phyloP scores from a whole-genome alignment of 2,113 vertebrate genomes.

The Nicator chloris region DNA sequence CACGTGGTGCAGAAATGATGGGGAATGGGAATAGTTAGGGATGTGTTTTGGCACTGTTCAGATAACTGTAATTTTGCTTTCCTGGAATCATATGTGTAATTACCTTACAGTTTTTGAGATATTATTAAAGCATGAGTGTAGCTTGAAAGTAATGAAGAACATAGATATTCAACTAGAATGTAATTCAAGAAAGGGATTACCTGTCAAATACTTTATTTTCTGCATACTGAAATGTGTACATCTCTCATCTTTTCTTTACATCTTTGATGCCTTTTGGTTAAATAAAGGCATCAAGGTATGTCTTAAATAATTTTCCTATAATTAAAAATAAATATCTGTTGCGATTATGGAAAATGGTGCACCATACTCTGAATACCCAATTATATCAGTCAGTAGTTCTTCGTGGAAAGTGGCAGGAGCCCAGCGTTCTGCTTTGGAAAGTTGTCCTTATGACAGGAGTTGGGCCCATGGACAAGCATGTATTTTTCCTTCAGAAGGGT shows the following conservation, averaged over 20 bases:
- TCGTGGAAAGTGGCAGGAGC: neutral
- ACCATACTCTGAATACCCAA: neutral
- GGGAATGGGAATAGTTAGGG: neutral
- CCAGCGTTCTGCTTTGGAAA: neutral
- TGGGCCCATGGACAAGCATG: neutral
- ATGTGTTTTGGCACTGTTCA: neutral
- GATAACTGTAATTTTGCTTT: neutral
- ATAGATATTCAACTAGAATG: neutral
- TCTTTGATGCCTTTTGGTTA: neutral
- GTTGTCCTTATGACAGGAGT: neutral
- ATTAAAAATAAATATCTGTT: neutral
- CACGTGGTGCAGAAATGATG: neutral
- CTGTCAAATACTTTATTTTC: neutral
- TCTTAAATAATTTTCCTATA: neutral
- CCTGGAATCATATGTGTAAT: neutral
- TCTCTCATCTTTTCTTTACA: neutral
- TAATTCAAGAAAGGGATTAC: neutral
- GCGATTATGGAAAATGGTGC: neutral
- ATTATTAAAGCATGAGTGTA: neutral
- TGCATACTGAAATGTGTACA: neutral
- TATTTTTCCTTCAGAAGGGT: neutral
- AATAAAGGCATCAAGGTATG: fast-evolving
- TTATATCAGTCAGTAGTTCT: neutral
- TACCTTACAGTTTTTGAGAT: neutral
- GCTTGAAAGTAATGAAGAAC: neutral